Conservation (phyloP, 2,888 invertebrate genomes). For the Hetaerina titia region DNA sequence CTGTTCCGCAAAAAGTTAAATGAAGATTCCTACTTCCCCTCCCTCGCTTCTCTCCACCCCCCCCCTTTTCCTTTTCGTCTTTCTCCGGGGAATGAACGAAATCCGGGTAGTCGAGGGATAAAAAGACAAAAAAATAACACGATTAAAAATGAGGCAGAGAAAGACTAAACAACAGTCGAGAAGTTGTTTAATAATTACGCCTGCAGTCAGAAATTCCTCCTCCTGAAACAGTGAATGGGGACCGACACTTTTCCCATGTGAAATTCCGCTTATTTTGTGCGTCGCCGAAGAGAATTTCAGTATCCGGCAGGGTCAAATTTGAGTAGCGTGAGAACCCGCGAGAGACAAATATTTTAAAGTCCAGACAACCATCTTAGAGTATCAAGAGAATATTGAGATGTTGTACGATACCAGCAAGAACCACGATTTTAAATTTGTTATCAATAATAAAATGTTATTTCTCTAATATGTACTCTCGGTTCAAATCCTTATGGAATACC, state of each 20-base stretch:
- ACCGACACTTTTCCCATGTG: constrained; percentile 24
- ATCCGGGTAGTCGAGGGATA: background rate
- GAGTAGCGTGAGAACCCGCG: background rate
- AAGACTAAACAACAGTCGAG: background rate
- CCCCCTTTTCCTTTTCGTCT: background rate
- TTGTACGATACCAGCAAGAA: too few species aligned
- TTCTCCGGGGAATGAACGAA: constrained; percentile 19
- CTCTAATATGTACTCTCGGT: too few species aligned
- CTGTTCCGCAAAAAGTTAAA: constrained; percentile 44
- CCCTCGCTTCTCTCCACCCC: background rate
- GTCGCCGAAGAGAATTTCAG: background rate
- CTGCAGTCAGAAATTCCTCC: background rate
- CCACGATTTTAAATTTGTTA: too few species aligned
- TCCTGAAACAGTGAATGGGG: constrained; percentile 1
- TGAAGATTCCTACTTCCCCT: constrained; percentile 7
- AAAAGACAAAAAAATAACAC: background rate
- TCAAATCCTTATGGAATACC: too few species aligned
- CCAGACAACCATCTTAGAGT: too few species aligned
- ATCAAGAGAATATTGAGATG: too few species aligned
- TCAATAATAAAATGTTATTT: too few species aligned
- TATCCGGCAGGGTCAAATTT: background rate
- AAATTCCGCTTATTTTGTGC: background rate
- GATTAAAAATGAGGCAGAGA: background rate
- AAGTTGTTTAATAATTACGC: constrained; percentile 28
- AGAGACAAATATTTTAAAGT: background rate